These are phyloP conservation scores for Enteromius thamalakanensis DNA, from an alignment of 2,797 vertebrate species.

Conservation along the genomic window DNA sequence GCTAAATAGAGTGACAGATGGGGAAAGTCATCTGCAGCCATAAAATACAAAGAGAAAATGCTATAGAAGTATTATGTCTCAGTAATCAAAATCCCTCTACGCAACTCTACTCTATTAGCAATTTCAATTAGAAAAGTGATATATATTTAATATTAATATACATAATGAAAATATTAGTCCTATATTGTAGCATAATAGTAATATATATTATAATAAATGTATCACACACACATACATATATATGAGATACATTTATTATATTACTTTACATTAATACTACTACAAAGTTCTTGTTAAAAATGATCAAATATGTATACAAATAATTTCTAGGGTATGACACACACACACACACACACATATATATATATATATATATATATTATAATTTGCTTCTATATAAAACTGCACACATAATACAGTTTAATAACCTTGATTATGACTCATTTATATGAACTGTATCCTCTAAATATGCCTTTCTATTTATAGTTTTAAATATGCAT, in stretches of 20 bases:
- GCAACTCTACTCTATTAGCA: background rate
- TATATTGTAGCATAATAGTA: no score
- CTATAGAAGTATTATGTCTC: background rate
- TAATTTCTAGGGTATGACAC: no score
- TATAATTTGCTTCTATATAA: background rate
- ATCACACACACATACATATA: no score
- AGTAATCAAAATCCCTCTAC: background rate
- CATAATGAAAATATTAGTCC: background rate
- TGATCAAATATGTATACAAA: no score
- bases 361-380: background rate
- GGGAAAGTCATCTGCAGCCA: constrained; percentile 46
- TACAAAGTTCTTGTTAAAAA: no score
- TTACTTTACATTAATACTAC: no score
- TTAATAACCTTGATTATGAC: background rate
- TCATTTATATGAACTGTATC: background rate
- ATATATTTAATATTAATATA: background rate
- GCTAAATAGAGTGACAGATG: constrained; percentile 65
- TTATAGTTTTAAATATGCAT: background rate
- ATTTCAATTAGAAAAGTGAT: background rate
- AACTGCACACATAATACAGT: background rate
- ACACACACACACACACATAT: no score
- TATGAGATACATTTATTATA: no score
- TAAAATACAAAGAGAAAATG: constrained; percentile 56
- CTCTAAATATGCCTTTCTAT: background rate
- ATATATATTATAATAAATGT: no score